Evolutionary conservation across 2,113 vertebrate species (phyloP).

Genomic region (Anarhynchus alexandrinus): DNA sequence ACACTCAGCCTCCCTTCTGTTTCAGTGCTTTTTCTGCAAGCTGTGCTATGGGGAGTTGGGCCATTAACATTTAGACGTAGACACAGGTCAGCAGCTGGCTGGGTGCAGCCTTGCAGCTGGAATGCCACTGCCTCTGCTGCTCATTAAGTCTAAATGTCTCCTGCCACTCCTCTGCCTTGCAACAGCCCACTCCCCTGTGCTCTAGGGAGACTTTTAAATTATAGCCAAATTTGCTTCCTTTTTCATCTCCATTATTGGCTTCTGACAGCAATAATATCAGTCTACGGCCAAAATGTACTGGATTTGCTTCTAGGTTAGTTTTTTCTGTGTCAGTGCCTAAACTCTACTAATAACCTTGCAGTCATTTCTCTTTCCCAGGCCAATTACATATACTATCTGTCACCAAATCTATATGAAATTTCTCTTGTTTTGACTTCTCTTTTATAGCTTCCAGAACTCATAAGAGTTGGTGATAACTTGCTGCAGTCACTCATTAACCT

Average conservation of each 20-base stretch:
- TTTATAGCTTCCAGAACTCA: neutral
- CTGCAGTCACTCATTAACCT: neutral
- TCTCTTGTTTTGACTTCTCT: neutral
- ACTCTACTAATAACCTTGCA: neutral
- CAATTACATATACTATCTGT: neutral
- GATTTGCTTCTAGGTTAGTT: neutral
- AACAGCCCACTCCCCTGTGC: accelerated
- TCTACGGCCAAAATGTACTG: neutral
- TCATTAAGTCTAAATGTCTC: neutral
- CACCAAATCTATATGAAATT: neutral
- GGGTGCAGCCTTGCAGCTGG: neutral
- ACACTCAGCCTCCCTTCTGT: neutral
- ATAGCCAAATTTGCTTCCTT: neutral
- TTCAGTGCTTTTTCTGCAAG: neutral
- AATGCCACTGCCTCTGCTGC: neutral
- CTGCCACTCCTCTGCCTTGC: neutral
- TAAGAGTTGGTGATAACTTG: neutral
- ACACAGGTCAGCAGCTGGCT: accelerated
- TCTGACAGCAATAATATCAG: neutral
- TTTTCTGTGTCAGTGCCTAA: neutral
- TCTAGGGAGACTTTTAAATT: neutral
- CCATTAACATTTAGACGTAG: neutral
- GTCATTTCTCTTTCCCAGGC: neutral
- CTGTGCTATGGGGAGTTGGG: neutral
- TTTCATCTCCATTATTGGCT: neutral